Base-by-base conservation (phyloP, 1,140 invertebrate genomes). In the Acromyrmex heyeri region DNA sequence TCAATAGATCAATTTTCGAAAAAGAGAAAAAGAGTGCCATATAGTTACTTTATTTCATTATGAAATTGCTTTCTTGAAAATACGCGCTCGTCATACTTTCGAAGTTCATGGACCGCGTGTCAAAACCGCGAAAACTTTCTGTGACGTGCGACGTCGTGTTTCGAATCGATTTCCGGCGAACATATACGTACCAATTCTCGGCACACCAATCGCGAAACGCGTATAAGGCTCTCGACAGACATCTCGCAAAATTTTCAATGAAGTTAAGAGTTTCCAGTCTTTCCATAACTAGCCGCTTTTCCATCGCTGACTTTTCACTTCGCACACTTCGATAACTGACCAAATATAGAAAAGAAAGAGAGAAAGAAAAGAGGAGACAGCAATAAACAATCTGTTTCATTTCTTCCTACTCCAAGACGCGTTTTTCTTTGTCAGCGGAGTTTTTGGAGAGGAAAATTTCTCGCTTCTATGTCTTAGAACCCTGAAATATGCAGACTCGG, bases 161-260 rank as follows among this genome's bases (percentile, higher is more conserved):
- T 83, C 55, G 18, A 75, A 75, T 83, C 27, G 79, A 83, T 83
- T n/a, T 75, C 8, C 44, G 14, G 64, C 65, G 62, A 2, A 38
- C 18, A n/a, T 57, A 24, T 69, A 38, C 27, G 12, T 69, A 73
- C 18, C 24, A 27, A 82, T 61, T 38, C 55, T 38, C 27, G n/a
- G 24, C 44, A 62, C 61, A 34, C 38, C 50, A 21, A 27, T 44
- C 38, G 57, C 8, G 77, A 61, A 38, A 61, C 30, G 48, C 38
- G 30, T 50, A 6, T 34, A 6, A 38, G 12, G n/a, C 10, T 81
- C 30, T 27, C 44, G 44, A 38, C 27, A 69, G 38, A 61, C 34
- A 59, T 14, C 3, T 24, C 27, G 24, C 2, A 57, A 61, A 48
- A 82, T 61, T 73, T n/a, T 21, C 55, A 34, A 82, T 57, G 34